Conservation (phyloP, 1,140 invertebrate species). For the Cydia amplana region DNA sequence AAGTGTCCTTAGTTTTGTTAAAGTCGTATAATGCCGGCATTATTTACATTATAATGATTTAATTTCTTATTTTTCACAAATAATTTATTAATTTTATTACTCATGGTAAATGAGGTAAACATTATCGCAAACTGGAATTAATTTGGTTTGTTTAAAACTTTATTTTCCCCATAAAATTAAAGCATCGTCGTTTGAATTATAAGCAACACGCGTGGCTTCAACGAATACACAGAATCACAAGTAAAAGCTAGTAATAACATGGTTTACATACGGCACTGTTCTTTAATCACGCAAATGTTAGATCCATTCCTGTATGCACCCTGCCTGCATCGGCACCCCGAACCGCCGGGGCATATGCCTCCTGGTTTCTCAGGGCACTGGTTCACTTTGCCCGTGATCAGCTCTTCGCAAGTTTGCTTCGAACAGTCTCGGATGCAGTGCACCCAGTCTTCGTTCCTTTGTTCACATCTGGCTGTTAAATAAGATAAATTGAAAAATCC, state of each 20-base stretch:
- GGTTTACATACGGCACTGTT: constrained; percentile 38
- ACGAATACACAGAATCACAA: too few species aligned
- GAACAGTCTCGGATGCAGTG: not conserved
- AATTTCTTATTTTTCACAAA: not conserved
- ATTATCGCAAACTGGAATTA: not conserved
- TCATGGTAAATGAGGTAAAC: not conserved
- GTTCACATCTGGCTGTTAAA: not conserved
- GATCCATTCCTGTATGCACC: constrained; percentile 33
- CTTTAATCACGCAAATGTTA: constrained; percentile 29
- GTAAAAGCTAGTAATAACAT: not conserved
- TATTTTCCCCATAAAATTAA: too few species aligned
- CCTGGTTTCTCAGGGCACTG: not conserved
- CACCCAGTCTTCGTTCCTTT: not conserved
- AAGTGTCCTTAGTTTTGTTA: not conserved
- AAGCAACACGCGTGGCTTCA: too few species aligned
- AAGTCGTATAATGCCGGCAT: not conserved
- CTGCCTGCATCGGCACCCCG: constrained; percentile 34
- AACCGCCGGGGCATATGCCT: not conserved
- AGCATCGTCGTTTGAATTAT: too few species aligned
- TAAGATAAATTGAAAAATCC: not conserved
- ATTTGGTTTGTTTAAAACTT: too few species aligned
- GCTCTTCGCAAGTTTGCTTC: not conserved
- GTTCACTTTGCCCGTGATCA: not conserved
- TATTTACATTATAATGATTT: not conserved
- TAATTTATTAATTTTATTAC: not conserved